Conservation (phyloP, 2,113 vertebrate genomes). For the Osmerus eperlanus region DNA sequence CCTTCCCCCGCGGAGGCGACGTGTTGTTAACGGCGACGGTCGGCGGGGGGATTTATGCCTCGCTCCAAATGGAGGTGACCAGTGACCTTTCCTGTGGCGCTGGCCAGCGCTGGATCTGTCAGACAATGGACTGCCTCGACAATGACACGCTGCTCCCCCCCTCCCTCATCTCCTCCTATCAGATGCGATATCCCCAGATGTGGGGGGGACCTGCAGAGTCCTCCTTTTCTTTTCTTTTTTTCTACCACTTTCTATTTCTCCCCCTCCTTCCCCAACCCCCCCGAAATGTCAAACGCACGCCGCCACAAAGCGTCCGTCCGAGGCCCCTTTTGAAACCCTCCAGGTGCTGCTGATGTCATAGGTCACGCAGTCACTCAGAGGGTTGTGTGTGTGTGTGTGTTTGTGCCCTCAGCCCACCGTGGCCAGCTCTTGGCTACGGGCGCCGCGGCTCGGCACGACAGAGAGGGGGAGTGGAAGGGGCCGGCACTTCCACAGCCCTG, state of each 20-base stretch:
- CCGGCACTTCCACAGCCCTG: constrained; percentile 13
- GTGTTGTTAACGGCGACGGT: constrained; percentile 55
- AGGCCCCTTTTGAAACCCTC: constrained; percentile 60
- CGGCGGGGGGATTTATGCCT: constrained; percentile 62
- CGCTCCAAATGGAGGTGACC: constrained; percentile 71
- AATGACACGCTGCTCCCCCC: constrained; percentile 53
- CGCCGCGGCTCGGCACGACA: constrained; percentile 36
- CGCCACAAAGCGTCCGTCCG: constrained; percentile 49
- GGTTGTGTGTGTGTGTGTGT: constrained; percentile 53
- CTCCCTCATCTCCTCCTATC: constrained; percentile 53
- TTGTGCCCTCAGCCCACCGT: constrained; percentile 50
- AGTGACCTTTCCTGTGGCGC: constrained; percentile 64
- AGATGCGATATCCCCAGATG: constrained; percentile 60
- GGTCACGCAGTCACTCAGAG: constrained; percentile 63
- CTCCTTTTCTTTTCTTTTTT: constrained; percentile 11
- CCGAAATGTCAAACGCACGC: constrained; percentile 60
- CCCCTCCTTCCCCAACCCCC: background rate
- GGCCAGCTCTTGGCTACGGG: constrained; percentile 36
- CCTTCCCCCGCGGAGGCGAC: constrained; percentile 37
- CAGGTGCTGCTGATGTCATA: constrained; percentile 65
- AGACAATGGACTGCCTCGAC: constrained; percentile 58
- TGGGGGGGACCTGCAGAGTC: constrained; percentile 33
- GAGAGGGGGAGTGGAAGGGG: constrained; percentile 34
- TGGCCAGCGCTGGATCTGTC: constrained; percentile 55
- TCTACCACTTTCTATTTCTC: background rate